phyloP scores from a whole-genome alignment of 2,113 vertebrate genomes.

The Ailurus styani region DNA sequence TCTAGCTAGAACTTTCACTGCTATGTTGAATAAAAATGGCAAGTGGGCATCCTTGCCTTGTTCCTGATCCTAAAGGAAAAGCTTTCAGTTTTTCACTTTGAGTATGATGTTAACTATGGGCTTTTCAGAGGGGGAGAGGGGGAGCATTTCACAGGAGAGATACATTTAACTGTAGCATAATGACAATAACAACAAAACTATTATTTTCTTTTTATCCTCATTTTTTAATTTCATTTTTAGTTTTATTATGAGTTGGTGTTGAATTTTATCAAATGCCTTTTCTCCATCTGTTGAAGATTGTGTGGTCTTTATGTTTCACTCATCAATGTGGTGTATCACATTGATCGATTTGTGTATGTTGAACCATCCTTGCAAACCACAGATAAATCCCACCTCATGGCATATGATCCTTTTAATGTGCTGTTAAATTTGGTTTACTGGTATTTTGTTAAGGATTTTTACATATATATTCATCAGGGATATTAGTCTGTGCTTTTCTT shows the following conservation, averaged over 20 bases:
- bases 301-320: neutral
- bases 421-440: neutral
- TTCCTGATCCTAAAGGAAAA: neutral
- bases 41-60: neutral
- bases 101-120: neutral
- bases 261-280: neutral
- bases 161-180: neutral
- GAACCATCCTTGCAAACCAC: neutral
- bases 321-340: neutral
- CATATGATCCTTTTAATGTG: neutral
- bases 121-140: neutral
- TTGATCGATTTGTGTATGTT: neutral
- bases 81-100: neutral
- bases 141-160: neutral
- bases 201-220: neutral
- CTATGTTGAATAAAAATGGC: neutral
- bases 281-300: neutral
- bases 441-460: constrained; percentile 4
- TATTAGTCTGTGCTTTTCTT: neutral
- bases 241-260: neutral
- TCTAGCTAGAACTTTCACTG: neutral
- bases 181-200: neutral
- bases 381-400: neutral
- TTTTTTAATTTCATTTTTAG: too few species aligned
- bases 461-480: neutral